phyloP scores from a whole-genome alignment of 2,888 invertebrate species.

The Aphodius sticticus region DNA sequence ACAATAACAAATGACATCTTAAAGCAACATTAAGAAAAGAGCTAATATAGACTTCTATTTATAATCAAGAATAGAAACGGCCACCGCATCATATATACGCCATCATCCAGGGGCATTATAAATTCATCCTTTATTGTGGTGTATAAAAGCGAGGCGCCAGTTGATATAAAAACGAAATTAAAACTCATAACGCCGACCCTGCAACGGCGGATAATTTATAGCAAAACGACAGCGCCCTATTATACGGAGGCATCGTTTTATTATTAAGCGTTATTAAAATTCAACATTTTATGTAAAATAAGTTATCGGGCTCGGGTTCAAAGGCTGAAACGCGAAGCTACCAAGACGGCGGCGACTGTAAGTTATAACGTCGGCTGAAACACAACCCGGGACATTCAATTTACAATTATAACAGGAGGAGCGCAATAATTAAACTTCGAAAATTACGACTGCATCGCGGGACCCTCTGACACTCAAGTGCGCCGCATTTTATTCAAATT shows the following conservation, averaged over 20 bases:
- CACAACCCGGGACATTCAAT: not conserved
- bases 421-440: not conserved
- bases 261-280: slow-evolving; percentile 22
- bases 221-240: slow-evolving; percentile 4
- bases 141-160: not conserved
- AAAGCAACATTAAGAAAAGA: not conserved
- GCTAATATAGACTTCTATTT: not conserved
- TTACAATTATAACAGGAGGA: slow-evolving; percentile 4
- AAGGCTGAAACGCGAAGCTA: not conserved
- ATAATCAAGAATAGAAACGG: not conserved
- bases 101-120: not conserved
- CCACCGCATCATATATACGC: not conserved
- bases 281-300: slow-evolving; percentile 23
- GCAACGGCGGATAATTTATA: not conserved
- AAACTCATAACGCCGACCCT: not conserved
- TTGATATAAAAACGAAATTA: not conserved
- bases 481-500: not conserved
- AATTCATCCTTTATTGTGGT: not conserved
- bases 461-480: not conserved
- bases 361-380: not conserved
- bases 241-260: slow-evolving; percentile 15
- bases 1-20: not conserved
- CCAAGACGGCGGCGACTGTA: not conserved
- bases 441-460: not conserved
- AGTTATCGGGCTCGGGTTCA: slow-evolving; percentile 13